Conservation (phyloP, 2,113 vertebrate genomes). For the Eonycteris spelaea region DNA sequence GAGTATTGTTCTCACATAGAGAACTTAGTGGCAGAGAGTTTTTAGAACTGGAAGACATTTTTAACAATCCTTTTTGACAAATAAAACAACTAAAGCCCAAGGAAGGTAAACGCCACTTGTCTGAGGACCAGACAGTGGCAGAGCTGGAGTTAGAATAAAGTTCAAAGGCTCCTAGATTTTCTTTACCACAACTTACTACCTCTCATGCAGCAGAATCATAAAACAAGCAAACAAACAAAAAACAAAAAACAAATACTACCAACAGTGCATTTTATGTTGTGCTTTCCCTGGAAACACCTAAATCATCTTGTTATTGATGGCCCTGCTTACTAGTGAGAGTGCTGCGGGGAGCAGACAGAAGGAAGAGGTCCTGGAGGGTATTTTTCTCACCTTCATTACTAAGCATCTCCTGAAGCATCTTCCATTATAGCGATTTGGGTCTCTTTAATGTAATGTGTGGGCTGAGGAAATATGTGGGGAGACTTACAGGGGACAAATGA, state of each 20-base stretch:
- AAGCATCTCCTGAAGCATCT: background rate
- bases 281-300: background rate
- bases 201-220: background rate
- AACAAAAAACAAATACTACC: background rate
- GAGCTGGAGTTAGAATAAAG: background rate
- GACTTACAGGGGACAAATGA: background rate
- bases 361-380: too few species aligned
- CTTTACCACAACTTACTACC: too few species aligned
- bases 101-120: background rate
- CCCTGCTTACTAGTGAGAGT: background rate
- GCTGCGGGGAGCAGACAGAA: background rate
- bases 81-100: background rate
- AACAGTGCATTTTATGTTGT: background rate
- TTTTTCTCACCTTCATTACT: background rate
- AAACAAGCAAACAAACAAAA: background rate
- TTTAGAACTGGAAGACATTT: constrained; percentile 7
- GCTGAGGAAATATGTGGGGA: background rate
- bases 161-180: too few species aligned
- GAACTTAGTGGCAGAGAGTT: background rate
- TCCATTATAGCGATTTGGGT: background rate
- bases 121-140: background rate
- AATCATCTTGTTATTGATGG: background rate
- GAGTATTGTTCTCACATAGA: constrained; percentile 11
- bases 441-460: background rate
- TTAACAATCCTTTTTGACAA: background rate